Percentiles rank a stretch among this genome's conserved stretches.
phyloP scores from a whole-genome alignment of 2,797 vertebrate species.

The Leptoclinus maculatus region DNA sequence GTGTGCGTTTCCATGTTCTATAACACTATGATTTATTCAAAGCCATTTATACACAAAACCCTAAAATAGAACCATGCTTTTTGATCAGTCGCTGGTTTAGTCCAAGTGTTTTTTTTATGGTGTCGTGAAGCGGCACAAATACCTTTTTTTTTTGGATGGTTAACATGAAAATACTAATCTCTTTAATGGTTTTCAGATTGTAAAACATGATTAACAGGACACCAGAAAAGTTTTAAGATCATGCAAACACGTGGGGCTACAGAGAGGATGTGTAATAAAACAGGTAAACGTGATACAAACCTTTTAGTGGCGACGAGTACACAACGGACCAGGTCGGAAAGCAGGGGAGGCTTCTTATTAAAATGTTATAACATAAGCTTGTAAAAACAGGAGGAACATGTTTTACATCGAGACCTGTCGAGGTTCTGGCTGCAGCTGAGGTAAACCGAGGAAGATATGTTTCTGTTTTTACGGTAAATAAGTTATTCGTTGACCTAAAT shows the following conservation, averaged over 20 bases:
- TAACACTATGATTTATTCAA: not conserved
- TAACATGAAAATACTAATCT: not conserved
- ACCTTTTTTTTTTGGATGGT: not conserved
- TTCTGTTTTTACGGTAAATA: not conserved
- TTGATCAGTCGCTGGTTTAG: not conserved
- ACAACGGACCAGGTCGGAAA: not conserved
- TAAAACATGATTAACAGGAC: not conserved
- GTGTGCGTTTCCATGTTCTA: not conserved
- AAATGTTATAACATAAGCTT: not conserved
- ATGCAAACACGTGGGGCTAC: not conserved
- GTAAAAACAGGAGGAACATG: not conserved
- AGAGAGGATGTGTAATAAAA: not conserved
- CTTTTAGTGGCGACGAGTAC: not conserved
- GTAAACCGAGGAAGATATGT: not conserved
- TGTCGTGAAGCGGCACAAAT: not conserved
- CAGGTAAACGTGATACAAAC: not conserved
- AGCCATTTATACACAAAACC: slow-evolving; percentile 3
- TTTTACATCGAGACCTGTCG: no score
- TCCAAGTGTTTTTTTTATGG: not conserved
- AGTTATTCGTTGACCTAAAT: not conserved
- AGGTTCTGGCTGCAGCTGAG: not conserved
- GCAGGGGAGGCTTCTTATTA: not conserved
- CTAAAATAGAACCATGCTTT: not conserved
- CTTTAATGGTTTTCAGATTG: not conserved
- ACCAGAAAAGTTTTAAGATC: not conserved